A percentile compares a stretch with the other conserved stretches of the same genome.
Conservation (phyloP, 2,797 vertebrate species). For the Gymnodraco acuticeps region DNA sequence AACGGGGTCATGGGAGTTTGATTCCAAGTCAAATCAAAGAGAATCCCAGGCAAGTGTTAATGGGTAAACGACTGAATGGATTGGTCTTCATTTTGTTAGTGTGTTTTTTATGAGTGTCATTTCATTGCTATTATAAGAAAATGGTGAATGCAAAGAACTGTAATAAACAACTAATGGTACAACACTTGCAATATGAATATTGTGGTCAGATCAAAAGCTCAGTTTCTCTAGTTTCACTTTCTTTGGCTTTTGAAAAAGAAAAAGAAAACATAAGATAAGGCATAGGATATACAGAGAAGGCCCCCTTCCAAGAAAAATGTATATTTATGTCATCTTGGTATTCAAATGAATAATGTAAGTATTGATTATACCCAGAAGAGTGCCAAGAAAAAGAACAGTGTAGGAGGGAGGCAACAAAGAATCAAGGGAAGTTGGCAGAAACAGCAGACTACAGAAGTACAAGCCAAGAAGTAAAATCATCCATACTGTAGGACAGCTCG, state of each 20-base stretch:
- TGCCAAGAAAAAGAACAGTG: conserved; percentile 4
- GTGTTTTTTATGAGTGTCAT: too few species aligned
- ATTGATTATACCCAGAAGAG: conserved; percentile 22
- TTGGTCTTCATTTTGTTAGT: too few species aligned
- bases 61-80: not conserved
- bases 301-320: not conserved
- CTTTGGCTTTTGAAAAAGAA: conserved; percentile 31
- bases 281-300: not conserved
- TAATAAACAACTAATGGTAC: not conserved
- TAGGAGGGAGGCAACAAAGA: not conserved
- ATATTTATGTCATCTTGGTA: conserved; percentile 32
- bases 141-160: not conserved
- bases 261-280: not conserved
- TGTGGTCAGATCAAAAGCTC: conserved; percentile 43
- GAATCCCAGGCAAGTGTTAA: not conserved
- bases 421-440: conserved; percentile 6
- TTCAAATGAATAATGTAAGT: conserved; percentile 40
- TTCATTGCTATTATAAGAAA: conserved; percentile 1
- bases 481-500: not conserved
- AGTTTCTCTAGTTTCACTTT: conserved; percentile 7
- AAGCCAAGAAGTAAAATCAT: not conserved
- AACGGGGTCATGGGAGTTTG: not conserved
- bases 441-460: not conserved
- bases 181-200: conserved; percentile 20
- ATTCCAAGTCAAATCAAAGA: conserved; percentile 18